Percentiles rank a stretch among this genome's conserved stretches.
Conservation (phyloP, 2,888 invertebrate species). For the Euplexia lucipara region DNA sequence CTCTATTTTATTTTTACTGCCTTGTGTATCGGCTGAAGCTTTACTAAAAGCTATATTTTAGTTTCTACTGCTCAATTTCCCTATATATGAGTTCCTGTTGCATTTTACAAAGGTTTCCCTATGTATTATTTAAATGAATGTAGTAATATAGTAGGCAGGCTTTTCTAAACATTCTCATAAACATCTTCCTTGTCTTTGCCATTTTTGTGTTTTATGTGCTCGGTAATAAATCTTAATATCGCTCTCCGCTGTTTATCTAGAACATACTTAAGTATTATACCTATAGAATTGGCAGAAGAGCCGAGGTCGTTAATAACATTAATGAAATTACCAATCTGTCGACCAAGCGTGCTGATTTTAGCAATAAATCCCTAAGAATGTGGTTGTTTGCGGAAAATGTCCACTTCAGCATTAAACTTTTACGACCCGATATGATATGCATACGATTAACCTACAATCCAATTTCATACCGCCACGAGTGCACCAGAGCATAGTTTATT, state of each 20-base stretch:
- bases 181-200: constrained; percentile 24
- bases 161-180: constrained; percentile 42
- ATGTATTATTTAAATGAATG: constrained; percentile 59
- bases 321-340: constrained; percentile 19
- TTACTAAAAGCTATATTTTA: constrained; percentile 66
- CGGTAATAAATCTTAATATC: constrained; percentile 1
- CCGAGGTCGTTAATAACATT: constrained; percentile 15
- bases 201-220: constrained; percentile 12
- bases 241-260: not conserved
- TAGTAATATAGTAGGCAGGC: constrained; percentile 51
- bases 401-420: constrained; percentile 25
- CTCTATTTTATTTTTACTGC: constrained; percentile 59
- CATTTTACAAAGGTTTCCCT: constrained; percentile 55
- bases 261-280: not conserved
- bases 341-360: constrained; percentile 25
- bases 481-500: constrained; percentile 69
- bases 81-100: constrained; percentile 74
- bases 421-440: constrained; percentile 32
- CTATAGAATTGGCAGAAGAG: not conserved
- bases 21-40: constrained; percentile 53
- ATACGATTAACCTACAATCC: constrained; percentile 51
- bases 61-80: constrained; percentile 78
- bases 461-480: constrained; percentile 29
- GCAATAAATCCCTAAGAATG: constrained; percentile 16
- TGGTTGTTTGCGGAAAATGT: constrained; percentile 24